Base-by-base conservation (phyloP, 2,113 vertebrate species). In the Lipophrys pholis region DNA sequence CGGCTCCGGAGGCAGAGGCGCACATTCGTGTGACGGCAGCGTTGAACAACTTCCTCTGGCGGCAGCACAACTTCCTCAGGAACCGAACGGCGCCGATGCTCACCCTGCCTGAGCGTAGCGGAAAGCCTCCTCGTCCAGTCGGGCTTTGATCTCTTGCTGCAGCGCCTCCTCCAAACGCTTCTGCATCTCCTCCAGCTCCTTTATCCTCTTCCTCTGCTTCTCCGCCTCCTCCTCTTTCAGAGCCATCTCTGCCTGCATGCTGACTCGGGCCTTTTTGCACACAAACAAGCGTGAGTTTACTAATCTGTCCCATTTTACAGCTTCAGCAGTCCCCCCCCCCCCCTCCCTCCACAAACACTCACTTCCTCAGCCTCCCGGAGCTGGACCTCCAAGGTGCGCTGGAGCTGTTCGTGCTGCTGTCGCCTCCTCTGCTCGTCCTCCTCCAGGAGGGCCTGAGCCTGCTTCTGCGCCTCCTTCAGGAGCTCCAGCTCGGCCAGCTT, bases 191-290 rank as follows among this genome's bases (percentile, higher is more conserved):
- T 99, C 97, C 84, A 99, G 91, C 86, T 99, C 97, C 61, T 71
- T 41, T 69, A 99, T 98, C 86, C 97, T 95, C 87, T 95, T 95
- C 81, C 92, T 94, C 85, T 99, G 97, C 16, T 90, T 91, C 81
- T 96, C 94, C 0, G 96, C 95, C 82, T 98, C 97, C 1, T 95
- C 95, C 82, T 97, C 94, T 75, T 98, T 97, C 83, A 96, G 86
- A 36, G 94, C 95, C 95, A 98, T 98, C 89, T 98, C 96, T 0
- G 94, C 97, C 87, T 98, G 95, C 96, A 99, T 98, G 73, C 94
- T 96, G 68, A 96, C 96, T 0, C 97, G 93, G 1, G 97, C 96
- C 97, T 99, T 80, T 0, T 2, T 0, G 48, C 14, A 40, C 21
- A 73, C 16, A 46, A 6, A 38, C 39, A 56, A 6, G 63, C 51